A percentile compares a stretch with the other conserved stretches of the same genome.
Evolutionary conservation across 30 jellyfish, hydroid and myxozoan species (phyloP).

Genomic region (Calvadosia cruxmelitensis): DNA sequence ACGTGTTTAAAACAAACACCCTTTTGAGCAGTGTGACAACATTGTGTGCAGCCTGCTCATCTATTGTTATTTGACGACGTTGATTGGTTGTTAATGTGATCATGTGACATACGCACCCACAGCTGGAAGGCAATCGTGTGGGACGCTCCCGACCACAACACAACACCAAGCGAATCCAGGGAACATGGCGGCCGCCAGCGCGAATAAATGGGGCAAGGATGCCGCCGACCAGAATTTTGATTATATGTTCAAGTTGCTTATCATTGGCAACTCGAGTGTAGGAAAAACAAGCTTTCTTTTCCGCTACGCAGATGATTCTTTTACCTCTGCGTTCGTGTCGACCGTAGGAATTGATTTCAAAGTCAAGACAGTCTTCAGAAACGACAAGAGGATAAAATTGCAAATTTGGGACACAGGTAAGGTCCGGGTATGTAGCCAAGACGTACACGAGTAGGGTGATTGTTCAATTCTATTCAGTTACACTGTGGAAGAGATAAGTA

Average conservation of each 20-base stretch:
- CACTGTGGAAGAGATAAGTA: no score
- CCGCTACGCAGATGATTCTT: conserved; percentile 91
- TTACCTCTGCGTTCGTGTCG: conserved; percentile 94
- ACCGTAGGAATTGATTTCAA: conserved; percentile 96
- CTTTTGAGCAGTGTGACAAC: no score
- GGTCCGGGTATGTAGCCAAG: no score
- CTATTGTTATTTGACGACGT: no score
- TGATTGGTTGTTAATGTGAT: background rate
- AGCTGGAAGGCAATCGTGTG: no score
- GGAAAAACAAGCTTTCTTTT: conserved; percentile 94
- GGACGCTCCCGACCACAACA: no score
- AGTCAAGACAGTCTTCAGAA: conserved; percentile 87
- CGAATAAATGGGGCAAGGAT: conserved; percentile 85
- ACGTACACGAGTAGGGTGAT: no score
- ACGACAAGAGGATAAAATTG: conserved; percentile 86
- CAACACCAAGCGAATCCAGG: no score
- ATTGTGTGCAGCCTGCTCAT: no score
- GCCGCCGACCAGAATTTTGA: conserved; percentile 99
- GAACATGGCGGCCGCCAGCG: conserved; percentile 91
- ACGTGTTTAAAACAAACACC: no score
- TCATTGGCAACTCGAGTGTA: conserved; percentile 86
- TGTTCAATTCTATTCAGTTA: no score
- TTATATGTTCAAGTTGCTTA: conserved; percentile 80
- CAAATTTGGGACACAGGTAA: conserved; percentile 98
- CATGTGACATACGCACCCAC: conserved; percentile 1